A percentile compares a stretch with the other conserved stretches of the same genome.
phyloP scores from a whole-genome alignment of 2,113 vertebrate genomes.

The Mirza zaza region DNA sequence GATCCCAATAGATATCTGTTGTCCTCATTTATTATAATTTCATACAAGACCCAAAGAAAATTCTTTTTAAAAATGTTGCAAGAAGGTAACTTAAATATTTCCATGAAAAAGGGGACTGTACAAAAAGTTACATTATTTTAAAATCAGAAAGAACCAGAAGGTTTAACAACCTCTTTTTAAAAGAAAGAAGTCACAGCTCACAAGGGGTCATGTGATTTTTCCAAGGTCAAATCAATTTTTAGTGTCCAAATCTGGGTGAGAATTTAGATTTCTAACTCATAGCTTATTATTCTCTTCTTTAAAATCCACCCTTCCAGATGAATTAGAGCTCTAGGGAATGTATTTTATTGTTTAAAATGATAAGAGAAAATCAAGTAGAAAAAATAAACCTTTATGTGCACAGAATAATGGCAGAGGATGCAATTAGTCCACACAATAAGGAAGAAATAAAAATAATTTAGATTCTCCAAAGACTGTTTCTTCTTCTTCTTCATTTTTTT shows the following conservation, averaged over 20 bases:
- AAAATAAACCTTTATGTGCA: constrained; percentile 31
- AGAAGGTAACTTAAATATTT: neutral
- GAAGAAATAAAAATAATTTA: constrained; percentile 42
- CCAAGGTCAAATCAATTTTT: neutral
- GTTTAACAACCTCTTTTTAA: neutral
- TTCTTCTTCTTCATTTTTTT: constrained; percentile 20
- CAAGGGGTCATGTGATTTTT: neutral
- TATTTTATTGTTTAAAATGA: constrained; percentile 41
- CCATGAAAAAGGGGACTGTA: neutral
- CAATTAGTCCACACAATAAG: neutral
- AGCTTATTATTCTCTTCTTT: neutral
- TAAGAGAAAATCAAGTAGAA: neutral
- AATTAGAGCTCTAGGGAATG: neutral
- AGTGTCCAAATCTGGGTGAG: neutral
- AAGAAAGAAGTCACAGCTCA: neutral
- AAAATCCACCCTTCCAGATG: neutral
- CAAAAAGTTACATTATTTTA: neutral
- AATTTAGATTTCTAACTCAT: neutral
- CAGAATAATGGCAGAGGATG: constrained; percentile 21
- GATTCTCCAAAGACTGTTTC: constrained; percentile 31
- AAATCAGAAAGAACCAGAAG: neutral
- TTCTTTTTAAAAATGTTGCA: neutral
- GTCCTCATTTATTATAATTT: neutral
- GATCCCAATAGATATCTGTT: neutral
- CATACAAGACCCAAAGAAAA: neutral